Percentiles rank a stretch among this genome's conserved stretches.
These are phyloP conservation scores for Anthophora plumipes DNA, from an alignment of 2,888 invertebrate genomes.

Conservation along the genomic window DNA sequence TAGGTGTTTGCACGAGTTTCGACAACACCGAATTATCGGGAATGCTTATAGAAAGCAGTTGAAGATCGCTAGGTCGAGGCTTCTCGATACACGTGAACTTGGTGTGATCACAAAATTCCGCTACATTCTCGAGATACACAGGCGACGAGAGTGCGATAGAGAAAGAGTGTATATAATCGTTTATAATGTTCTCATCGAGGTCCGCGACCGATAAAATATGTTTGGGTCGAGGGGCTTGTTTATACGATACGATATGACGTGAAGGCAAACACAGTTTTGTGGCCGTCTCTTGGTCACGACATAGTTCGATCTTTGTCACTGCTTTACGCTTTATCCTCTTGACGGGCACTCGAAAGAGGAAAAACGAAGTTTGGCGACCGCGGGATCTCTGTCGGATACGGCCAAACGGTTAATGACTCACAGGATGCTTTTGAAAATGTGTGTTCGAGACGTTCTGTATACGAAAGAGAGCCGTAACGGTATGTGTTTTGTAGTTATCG, in stretches of 20 bases:
- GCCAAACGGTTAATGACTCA: slow-evolving; percentile 1
- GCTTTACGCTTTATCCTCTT: slow-evolving; percentile 39
- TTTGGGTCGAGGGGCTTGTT: slow-evolving; percentile 68
- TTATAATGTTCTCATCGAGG: slow-evolving; percentile 33
- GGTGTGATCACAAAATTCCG: slow-evolving; percentile 67
- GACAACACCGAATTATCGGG: slow-evolving; percentile 23
- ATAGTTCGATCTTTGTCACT: slow-evolving; percentile 51
- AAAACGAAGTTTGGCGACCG: background rate
- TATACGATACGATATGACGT: slow-evolving; percentile 67
- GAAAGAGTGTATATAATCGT: background rate
- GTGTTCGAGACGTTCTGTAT: too few species aligned
- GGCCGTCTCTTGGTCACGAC: slow-evolving; percentile 40
- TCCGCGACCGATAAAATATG: slow-evolving; percentile 69
- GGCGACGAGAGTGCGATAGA: background rate
- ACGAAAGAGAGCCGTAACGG: background rate
- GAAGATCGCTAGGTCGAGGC: slow-evolving; percentile 57
- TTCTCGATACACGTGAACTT: slow-evolving; percentile 61
- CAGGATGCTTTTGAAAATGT: slow-evolving; percentile 1
- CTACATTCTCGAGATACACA: slow-evolving; percentile 34
- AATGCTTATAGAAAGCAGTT: slow-evolving; percentile 40
- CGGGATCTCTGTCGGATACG: background rate
- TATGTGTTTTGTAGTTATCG: background rate
- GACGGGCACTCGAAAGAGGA: slow-evolving; percentile 5
- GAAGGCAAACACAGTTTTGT: slow-evolving; percentile 68
- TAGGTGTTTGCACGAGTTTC: slow-evolving; percentile 17